Conservation (phyloP, 2,888 invertebrate genomes). For the Clivina fossor region DNA sequence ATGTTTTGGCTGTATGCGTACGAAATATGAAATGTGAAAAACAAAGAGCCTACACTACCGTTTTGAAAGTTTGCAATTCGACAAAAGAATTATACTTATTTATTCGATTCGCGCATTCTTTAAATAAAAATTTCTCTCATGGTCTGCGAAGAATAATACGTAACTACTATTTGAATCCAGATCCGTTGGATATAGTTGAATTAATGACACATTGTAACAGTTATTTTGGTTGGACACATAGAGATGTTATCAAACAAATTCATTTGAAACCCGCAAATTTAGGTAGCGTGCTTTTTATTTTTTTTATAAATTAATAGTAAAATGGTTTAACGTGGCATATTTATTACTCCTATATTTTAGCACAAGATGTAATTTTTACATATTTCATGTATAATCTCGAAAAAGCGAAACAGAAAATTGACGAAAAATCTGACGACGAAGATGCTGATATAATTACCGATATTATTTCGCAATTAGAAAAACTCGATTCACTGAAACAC, state of each 20-base stretch:
- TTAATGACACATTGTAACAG: conserved; percentile 65
- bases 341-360: conserved; percentile 40
- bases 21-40: conserved; percentile 40
- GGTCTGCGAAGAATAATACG: conserved; percentile 65
- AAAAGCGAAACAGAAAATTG: conserved; percentile 54
- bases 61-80: conserved; percentile 60
- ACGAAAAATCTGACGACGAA: conserved; percentile 44
- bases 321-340: not conserved
- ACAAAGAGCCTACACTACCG: conserved; percentile 57
- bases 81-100: conserved; percentile 56
- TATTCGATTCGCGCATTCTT: conserved; percentile 41
- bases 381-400: conserved; percentile 61
- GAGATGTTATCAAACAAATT: conserved; percentile 67
- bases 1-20: conserved; percentile 17
- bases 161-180: conserved; percentile 66
- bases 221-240: conserved; percentile 70
- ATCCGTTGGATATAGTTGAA: conserved; percentile 63
- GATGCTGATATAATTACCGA: conserved; percentile 53
- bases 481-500: conserved; percentile 51
- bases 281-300: conserved; percentile 48
- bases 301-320: conserved; percentile 10
- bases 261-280: conserved; percentile 59
- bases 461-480: too few species aligned
- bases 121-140: conserved; percentile 26
- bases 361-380: conserved; percentile 45